Conservation (phyloP, 2,113 vertebrate species). For the Anas platyrhynchos region DNA sequence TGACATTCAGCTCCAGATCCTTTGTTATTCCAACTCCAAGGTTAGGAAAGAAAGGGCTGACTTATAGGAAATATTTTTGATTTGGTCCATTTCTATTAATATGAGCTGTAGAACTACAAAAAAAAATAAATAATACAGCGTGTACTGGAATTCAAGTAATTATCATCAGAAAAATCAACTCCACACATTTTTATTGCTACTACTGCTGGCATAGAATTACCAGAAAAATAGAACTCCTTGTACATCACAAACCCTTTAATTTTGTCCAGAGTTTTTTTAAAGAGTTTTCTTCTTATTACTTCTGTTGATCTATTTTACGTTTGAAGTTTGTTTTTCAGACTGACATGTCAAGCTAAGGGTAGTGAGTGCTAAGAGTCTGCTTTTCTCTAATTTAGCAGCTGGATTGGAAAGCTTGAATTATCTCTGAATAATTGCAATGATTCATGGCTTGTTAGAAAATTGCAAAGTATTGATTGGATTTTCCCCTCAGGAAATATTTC, state of each 20-base stretch:
- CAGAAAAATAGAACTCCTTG: not conserved
- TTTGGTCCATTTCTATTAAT: not conserved
- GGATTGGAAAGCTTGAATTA: constrained; percentile 70
- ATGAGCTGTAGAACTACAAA: not conserved
- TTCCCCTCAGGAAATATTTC: constrained; percentile 53
- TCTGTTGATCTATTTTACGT: not conserved
- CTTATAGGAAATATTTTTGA: not conserved
- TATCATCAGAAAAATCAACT: not conserved
- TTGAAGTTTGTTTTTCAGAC: not conserved
- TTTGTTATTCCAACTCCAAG: not conserved
- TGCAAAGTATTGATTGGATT: constrained; percentile 67
- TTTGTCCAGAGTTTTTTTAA: not conserved
- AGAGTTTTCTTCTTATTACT: not conserved
- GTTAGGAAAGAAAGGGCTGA: not conserved
- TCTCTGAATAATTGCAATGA: constrained; percentile 56
- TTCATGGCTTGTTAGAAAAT: constrained; percentile 62
- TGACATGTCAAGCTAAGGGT: not conserved
- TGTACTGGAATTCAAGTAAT: not conserved
- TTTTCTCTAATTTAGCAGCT: constrained; percentile 56
- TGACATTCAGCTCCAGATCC: not conserved
- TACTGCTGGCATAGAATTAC: not conserved
- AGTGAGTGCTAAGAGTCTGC: not conserved
- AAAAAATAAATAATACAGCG: not conserved
- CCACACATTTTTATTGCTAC: not conserved
- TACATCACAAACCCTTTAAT: not conserved